Evolutionary conservation across 2,888 invertebrate genomes (phyloP), one percentile per base, ranked within the genome.

Genomic region (Chirona hameri): DNA sequence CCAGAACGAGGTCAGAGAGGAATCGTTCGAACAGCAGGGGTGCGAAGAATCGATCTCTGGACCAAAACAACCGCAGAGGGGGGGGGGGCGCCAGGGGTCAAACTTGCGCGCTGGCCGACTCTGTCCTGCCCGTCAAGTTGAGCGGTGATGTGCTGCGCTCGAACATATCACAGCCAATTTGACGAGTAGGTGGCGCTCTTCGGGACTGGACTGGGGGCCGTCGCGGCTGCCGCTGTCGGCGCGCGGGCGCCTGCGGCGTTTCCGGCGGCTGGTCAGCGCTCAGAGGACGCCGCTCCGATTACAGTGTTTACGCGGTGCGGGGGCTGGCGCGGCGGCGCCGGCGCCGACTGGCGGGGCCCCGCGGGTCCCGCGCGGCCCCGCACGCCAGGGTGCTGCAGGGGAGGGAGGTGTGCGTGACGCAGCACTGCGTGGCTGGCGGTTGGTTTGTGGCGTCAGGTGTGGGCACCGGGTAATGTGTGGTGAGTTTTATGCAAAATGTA

Each of bases 101-200:
- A 1, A n/a, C 60, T 4, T n/a, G n/a, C 21, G 21, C 72, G 5
- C 72, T 29, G 31, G 18, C 39, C 76, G 76, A 27, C 15, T 18
- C 18, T 69, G n/a, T 14, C 72, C 76, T 76, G 76, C 76, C 76
- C 76, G 76, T 76, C 76, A 76, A 76, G 46, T 76, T 76, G 76
- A 39, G 76, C 76, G 46, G 76, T 76, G 76, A 24, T 76, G 76
- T 76, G 76, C 46, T 76, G 76, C 24, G 1, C 24, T 24, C 72
- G 24, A 21, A 21, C 76, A 76, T 24, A 76, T 76, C 76, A 76
- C 76, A 76, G 76, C 76, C 76, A 76, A 76, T 76, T 76, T 76
- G 76, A 76, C 76, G 76, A 76, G 76, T 76, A 76, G 76, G 76
- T 46, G 27, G 46, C 39, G 39, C 76, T 46, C 31, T 31, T 46